These are phyloP conservation scores for Chrysodeixis includens DNA, from an alignment of 2,888 invertebrate species.

Conservation along the genomic window DNA sequence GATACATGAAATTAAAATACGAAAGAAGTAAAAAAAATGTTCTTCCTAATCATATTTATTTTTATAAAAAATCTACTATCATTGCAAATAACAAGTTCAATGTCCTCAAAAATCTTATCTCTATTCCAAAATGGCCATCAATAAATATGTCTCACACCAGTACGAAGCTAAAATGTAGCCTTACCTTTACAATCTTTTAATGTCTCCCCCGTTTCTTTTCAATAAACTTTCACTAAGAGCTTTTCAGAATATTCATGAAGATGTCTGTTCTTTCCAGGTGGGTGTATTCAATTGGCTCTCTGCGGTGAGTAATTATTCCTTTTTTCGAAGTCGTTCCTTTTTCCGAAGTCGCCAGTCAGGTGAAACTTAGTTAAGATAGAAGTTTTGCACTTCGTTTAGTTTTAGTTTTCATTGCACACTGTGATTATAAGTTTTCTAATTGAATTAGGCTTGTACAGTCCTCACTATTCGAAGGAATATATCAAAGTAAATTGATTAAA, in stretches of 20 bases:
- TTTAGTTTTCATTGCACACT: conserved; percentile 53
- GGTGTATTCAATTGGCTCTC: conserved; percentile 78
- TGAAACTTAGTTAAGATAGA: conserved; percentile 71
- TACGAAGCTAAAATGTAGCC: conserved; percentile 33
- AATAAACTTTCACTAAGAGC: conserved; percentile 85
- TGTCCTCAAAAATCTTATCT: neutral
- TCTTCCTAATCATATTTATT: no score
- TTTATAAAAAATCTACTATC: no score
- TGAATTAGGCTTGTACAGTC: no score
- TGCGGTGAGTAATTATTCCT: conserved; percentile 71
- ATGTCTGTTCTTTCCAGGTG: conserved; percentile 86
- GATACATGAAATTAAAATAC: no score
- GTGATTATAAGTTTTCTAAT: neutral
- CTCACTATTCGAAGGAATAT: neutral
- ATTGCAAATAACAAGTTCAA: no score
- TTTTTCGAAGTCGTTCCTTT: no score
- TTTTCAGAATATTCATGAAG: conserved; percentile 86
- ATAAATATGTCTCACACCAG: neutral
- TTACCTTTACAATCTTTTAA: conserved; percentile 54
- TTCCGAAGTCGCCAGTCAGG: conserved; percentile 60
- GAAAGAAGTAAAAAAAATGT: no score
- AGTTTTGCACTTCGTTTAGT: conserved; percentile 64
- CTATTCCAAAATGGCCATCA: neutral
- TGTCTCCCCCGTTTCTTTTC: conserved; percentile 75
- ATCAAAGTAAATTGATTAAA: neutral